A percentile compares a stretch with the other conserved stretches of the same genome.
Conservation (phyloP, 2,113 vertebrate genomes). For the Nibea coibor region DNA sequence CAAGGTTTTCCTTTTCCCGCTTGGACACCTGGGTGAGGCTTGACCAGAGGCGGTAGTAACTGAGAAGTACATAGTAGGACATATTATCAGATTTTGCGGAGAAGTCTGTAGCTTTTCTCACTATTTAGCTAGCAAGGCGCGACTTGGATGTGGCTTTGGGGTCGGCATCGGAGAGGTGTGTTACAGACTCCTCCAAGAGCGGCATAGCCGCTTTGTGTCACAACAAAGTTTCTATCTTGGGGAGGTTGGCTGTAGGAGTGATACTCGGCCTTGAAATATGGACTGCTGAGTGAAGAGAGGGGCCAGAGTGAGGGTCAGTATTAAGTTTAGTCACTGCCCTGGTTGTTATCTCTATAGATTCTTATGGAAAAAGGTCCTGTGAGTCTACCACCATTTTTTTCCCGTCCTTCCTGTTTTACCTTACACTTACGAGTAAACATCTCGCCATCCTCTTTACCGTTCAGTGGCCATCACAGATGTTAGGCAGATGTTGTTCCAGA, state of each 20-base stretch:
- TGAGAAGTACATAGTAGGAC: neutral
- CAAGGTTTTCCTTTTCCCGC: neutral
- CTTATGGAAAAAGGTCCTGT: neutral
- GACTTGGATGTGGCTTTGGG: neutral
- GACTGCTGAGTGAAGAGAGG: neutral
- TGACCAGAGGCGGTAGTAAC: neutral
- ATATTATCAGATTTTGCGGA: slow-evolving; percentile 4
- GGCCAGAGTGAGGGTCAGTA: slow-evolving; percentile 16
- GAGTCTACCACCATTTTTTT: neutral
- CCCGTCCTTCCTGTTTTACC: too few relatives aligned
- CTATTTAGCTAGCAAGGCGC: neutral
- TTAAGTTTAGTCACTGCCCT: slow-evolving; percentile 23
- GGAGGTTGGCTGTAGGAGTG: slow-evolving; percentile 16
- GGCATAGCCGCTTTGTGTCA: slow-evolving; percentile 15
- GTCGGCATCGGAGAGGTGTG: slow-evolving; percentile 14
- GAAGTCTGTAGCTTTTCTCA: neutral
- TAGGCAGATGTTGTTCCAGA: slow-evolving; percentile 17
- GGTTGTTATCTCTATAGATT: slow-evolving; percentile 35
- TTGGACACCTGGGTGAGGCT: slow-evolving; percentile 3
- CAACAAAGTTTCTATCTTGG: slow-evolving; percentile 24
- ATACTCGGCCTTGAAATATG: slow-evolving; percentile 13
- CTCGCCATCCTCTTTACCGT: neutral
- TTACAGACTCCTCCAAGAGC: neutral
- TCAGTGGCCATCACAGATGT: slow-evolving; percentile 17
- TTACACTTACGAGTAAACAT: slow-evolving; percentile 7